Evolutionary conservation across 2,888 invertebrate species (phyloP).

Genomic region (Macaria liturata): DNA sequence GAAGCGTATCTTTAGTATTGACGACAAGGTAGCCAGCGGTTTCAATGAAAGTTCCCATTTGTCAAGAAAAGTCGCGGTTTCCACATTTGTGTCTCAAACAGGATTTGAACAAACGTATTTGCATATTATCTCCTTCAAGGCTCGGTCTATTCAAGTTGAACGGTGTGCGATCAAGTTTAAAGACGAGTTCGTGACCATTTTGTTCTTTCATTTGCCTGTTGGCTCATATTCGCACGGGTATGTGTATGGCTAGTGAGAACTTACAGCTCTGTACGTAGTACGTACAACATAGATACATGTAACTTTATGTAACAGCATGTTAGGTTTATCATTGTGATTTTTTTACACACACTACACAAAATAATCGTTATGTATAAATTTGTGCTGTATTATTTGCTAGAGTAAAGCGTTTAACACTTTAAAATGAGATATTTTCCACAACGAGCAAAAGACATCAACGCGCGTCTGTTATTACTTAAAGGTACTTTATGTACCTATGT

Average conservation of each 20-base stretch:
- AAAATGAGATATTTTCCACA: too few relatives aligned
- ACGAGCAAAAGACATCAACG: too few relatives aligned
- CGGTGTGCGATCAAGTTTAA: constrained; percentile 30
- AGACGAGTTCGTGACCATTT: constrained; percentile 32
- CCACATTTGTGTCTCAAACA: constrained; percentile 30
- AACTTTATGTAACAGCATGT: too few relatives aligned
- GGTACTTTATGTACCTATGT: too few relatives aligned
- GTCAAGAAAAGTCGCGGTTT: constrained; percentile 29
- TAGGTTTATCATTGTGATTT: too few relatives aligned
- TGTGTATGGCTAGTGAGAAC: constrained; percentile 13
- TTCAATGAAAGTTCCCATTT: constrained; percentile 32
- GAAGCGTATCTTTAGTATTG: constrained; percentile 44
- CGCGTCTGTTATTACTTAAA: too few relatives aligned
- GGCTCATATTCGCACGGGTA: constrained; percentile 30
- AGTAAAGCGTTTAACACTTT: too few relatives aligned
- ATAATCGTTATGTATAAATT: too few relatives aligned
- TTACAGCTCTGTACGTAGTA: constrained; percentile 1
- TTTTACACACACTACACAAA: too few relatives aligned
- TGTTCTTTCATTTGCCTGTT: constrained; percentile 26
- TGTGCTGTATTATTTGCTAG: too few relatives aligned
- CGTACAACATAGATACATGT: too few relatives aligned
- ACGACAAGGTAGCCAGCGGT: constrained; percentile 31
- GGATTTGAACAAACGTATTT: constrained; percentile 29
- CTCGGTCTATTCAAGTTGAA: constrained; percentile 27
- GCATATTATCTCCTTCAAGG: constrained; percentile 24